Conservation (phyloP, 1,140 invertebrate species). For the Diabrotica virgifera region DNA sequence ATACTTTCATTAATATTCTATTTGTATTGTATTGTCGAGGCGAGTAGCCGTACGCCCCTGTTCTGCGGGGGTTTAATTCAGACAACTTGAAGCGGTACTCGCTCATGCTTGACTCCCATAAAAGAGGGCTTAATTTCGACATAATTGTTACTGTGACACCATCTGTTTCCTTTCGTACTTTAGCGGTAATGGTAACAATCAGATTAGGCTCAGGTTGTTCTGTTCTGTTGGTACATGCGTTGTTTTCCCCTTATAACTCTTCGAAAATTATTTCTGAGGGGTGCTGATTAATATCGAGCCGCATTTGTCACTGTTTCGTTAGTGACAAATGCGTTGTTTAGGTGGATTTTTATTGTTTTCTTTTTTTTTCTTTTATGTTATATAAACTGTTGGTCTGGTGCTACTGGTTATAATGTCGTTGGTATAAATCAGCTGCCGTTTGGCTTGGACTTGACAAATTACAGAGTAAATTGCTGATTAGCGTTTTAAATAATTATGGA, state of each 20-base stretch:
- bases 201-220: constrained; percentile 37
- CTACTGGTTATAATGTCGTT: no score
- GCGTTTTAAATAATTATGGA: no score
- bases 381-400: no score
- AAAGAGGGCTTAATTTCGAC: constrained; percentile 47
- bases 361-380: no score
- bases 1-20: constrained; percentile 4
- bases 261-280: constrained; percentile 17
- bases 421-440: no score
- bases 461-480: no score
- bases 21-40: neutral
- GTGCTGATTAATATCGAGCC: constrained; percentile 14
- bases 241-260: neutral
- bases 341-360: no score
- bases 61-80: constrained; percentile 15
- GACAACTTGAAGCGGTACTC: constrained; percentile 30
- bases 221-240: constrained; percentile 12
- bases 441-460: no score
- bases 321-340: no score
- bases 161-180: constrained; percentile 47
- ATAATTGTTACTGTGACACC: constrained; percentile 49
- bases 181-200: constrained; percentile 38
- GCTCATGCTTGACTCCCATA: constrained; percentile 44
- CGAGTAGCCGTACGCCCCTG: constrained; percentile 12
- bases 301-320: no score